Conservation (phyloP, 2,797 vertebrate genomes). For the Tapirus indicus region DNA sequence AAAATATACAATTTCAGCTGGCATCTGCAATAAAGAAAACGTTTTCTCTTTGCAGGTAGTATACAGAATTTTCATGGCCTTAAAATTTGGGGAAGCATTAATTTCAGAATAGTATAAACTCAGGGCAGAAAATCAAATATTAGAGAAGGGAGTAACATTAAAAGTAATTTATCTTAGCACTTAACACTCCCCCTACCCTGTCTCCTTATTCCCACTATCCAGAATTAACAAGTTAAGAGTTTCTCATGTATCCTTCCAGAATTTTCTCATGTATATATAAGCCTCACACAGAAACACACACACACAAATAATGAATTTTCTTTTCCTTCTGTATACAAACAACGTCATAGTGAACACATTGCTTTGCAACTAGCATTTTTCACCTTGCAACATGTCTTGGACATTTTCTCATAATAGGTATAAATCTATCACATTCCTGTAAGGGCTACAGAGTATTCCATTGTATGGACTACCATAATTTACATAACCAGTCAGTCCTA, state of each 20-base stretch:
- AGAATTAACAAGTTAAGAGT: not conserved
- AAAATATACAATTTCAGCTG: constrained; percentile 41
- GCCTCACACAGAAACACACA: not conserved
- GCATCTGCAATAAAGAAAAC: not conserved
- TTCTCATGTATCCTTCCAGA: not conserved
- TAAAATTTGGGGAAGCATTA: not conserved
- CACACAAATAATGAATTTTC: not conserved
- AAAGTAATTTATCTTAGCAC: not conserved
- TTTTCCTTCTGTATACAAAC: constrained; percentile 8
- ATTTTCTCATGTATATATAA: not conserved
- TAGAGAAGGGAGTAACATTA: not conserved
- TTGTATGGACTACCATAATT: not conserved
- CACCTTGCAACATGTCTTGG: not conserved
- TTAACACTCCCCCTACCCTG: not conserved
- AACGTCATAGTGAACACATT: not conserved
- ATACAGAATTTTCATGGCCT: not conserved
- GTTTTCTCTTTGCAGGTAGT: not conserved
- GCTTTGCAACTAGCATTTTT: not conserved
- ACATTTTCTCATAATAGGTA: not conserved
- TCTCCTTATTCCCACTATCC: not conserved
- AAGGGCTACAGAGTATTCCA: not conserved
- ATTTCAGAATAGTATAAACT: not conserved
- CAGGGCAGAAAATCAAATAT: constrained; percentile 3
- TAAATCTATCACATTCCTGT: not conserved
- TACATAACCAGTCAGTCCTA: not conserved